Evolutionary conservation across 2,113 vertebrate species (phyloP), one percentile per base, ranked within the genome.

Genomic region (Zosterops japonicus): DNA sequence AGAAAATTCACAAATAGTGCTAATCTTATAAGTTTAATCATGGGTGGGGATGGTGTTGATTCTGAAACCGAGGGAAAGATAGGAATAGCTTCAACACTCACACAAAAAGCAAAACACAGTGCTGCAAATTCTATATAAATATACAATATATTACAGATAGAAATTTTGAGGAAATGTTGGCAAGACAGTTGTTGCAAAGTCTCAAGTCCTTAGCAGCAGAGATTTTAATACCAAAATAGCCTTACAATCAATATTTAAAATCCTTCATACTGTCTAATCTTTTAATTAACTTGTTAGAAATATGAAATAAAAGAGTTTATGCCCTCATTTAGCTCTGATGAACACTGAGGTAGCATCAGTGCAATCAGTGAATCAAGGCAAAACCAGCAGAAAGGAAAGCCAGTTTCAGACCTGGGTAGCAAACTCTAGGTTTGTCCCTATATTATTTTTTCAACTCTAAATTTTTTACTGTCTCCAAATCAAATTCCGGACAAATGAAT

Each of bases 391-490:
- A 87, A 75, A 68, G n/a, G 4, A 89, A 96, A 84, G 17, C 35
- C 56, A 70, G 19, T 47, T 92, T 72, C 61, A 90, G 69, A 31
- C 31, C 22, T n/a, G 42, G 61, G 57, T 12, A 89, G 50, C 41
- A 47, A 88, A 57, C 59, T 70, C 59, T 39, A 76, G 24, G 20
- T 81, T 83, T 81, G 63, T 59, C 31, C 18, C n/a, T 33, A 9
- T 12, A 25, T 68, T 94, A 71, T 83, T 92, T 69, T 92, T 74
- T 60, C 59, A 92, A 90, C 64, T 68, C 29, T 64, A 94, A 86
- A 64, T 96, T 74, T 87, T 88, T 93, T 83, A 71, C 36, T 64
- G 64, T 81, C 76, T 86, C 76, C 72, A 53, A 83, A 2, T 55
- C 8, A 1, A 35, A 55, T 83, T 88, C 71, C 5, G 46, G 47